Percentiles rank a stretch among this genome's conserved stretches.
phyloP scores from a whole-genome alignment of 2,797 vertebrate species.

The Aselliscus stoliczkanus region DNA sequence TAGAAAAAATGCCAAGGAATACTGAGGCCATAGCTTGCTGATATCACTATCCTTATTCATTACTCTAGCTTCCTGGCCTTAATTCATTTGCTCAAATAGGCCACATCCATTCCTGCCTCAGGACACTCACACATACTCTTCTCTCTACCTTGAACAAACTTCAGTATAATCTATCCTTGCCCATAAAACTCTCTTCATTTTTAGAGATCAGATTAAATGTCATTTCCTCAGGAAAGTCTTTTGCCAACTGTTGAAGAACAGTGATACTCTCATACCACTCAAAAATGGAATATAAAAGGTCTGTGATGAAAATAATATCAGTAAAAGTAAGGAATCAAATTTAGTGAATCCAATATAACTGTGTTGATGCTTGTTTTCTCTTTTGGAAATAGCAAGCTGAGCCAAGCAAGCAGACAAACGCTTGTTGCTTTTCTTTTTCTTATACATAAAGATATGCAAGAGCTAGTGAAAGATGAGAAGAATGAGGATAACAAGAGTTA shows the following conservation, averaged over 20 bases:
- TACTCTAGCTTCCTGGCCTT: not conserved
- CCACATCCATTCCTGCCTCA: not conserved
- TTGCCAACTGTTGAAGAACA: not conserved
- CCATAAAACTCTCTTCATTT: not conserved
- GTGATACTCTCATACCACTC: not conserved
- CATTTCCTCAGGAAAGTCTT: not conserved
- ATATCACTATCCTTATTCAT: not conserved
- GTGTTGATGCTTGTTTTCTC: not conserved
- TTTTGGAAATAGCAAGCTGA: not conserved
- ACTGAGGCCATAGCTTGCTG: not conserved
- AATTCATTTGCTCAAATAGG: not conserved
- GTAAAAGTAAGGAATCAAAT: not conserved
- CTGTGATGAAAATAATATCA: not conserved
- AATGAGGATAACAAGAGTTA: not conserved
- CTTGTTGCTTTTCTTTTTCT: not conserved
- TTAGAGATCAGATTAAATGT: not conserved
- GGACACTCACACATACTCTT: not conserved
- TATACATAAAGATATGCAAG: not conserved
- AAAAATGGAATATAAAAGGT: not conserved
- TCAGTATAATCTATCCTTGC: not conserved
- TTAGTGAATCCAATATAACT: not conserved
- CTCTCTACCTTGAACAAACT: not conserved
- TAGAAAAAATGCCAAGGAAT: not conserved
- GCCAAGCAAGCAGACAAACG: not conserved
- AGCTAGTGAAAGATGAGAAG: not conserved